Base-by-base conservation (phyloP, 1,140 invertebrate genomes). In the Lepidostoma basale region DNA sequence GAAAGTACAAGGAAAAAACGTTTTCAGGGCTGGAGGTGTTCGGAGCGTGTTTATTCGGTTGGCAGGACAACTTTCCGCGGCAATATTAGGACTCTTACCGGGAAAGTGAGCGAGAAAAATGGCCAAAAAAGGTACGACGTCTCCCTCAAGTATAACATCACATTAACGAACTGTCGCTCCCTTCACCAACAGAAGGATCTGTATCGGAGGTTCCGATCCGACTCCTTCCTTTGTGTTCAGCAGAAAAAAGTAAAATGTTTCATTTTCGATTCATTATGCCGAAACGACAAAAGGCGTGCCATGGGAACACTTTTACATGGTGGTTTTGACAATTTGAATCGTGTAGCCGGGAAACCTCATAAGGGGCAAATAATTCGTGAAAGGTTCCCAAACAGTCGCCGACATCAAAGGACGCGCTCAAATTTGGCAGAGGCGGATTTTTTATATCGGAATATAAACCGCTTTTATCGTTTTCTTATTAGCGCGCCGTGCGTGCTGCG, bases 91-190 rank as follows among this genome's bases (percentile, higher is more conserved):
- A 28, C 20, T 54, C 28, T 54, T 16, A n/a, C 14, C 8, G 0
- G 18, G 0, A 33, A 54, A 28, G 26, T 54, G 12, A 6, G 8
- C 30, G 3, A 18, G 23, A 54, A 54, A 54, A 30, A 54, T 54
- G 4, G 26, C 49, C 49, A 16, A 28, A 30, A 52, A 26, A 52
- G 1, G 33, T 9, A 12, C 28, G 14, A 30, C 30, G 28, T 54
- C 20, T 16, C 14, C 33, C 33, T 36, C 25, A 10, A 14, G 26
- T 23, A 54, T 28, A 54, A 54, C 49, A 54, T 33, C 49, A 28
- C 25, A 54, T 54, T 54, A 54, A 54, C 49, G 26, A 54, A 54
- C 49, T 54, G 49, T 54, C 49, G 49, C 25, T 16, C n/a, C 23
- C 49, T n/a, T 54, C 49, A 54, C 28, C 9, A 54, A 20, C 49